Evolutionary conservation across 1,140 invertebrate species (phyloP), one percentile per base, ranked within the genome.

Genomic region (Probaryconus sp.): DNA sequence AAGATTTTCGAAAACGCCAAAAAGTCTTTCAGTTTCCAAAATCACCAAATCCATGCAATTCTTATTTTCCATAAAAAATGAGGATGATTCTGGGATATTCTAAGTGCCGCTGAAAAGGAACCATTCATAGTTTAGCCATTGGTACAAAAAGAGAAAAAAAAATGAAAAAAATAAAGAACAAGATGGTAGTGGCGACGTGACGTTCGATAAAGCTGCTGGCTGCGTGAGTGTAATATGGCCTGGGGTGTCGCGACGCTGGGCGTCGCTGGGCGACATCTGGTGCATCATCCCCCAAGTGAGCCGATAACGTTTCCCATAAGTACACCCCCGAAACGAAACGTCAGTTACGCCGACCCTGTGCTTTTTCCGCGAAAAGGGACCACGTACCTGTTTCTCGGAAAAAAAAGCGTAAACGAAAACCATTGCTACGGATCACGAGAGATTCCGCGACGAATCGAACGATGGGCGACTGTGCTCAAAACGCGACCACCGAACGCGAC

Each of bases 241-340:
- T 72, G 77, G 79, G 81, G 78, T 80, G 76, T 74, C 47, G 75
- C 71, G 68, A 76, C 72, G 78, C 71, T 58, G 45, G 64, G 68
- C 71, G 73, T 76, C 53, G 50, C 56, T 51, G 60, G 31, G 53
- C 63, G 82, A 68, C 82, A 85, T 85, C 84, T 86, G 82, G 70
- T 80, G 79, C 63, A 16, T 58, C 43, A 58, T 38, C 31, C 3
- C 42, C 24, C 31, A 84, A 81, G 72, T 72, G 70, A 61, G 63
- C 72, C 64, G 76, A 76, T 79, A 79, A 80, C 77, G 78, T 82
- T 79, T 79, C 81, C 82, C 83, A 79, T 81, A 83, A 85, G 81
- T 81, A 80, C 83, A 84, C 69, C 74, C 70, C 80, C 80, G 77
- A 83, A 83, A 81, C 71, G 79, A 80, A 82, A 82, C 81, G 78